A percentile compares a stretch with the other conserved stretches of the same genome.
Evolutionary conservation across 2,888 invertebrate species (phyloP).

Genomic region (Diachrysia chrysitis): DNA sequence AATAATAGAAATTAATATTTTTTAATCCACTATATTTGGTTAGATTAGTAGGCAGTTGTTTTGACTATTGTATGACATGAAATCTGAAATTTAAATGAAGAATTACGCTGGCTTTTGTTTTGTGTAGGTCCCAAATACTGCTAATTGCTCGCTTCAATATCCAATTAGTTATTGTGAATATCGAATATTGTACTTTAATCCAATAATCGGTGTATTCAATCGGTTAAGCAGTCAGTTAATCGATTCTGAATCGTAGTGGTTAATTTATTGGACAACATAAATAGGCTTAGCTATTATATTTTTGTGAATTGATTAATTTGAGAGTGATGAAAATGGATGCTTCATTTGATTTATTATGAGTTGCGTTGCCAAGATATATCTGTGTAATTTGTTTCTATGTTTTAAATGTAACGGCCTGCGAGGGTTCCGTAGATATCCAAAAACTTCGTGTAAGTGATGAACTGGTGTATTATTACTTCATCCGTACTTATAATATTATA

Average conservation of each 20-base stretch:
- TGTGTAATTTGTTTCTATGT: background rate
- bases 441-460: too few species aligned
- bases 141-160: conserved; percentile 1
- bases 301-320: background rate
- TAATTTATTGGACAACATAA: background rate
- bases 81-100: background rate
- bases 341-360: conserved; percentile 1
- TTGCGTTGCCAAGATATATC: background rate
- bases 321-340: conserved; percentile 1
- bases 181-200: background rate
- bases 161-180: background rate
- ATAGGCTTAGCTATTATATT: conserved; percentile 1
- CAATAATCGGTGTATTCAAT: background rate
- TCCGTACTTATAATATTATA: too few species aligned
- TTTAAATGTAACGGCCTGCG: background rate
- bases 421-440: background rate
- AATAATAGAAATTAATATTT: too few species aligned
- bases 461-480: too few species aligned
- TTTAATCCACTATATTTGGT: too few species aligned
- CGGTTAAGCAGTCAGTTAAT: background rate
- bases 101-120: background rate
- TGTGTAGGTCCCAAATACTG: background rate
- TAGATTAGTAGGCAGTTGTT: too few species aligned
- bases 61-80: background rate
- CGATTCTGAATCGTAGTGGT: background rate